A percentile compares a stretch with the other conserved stretches of the same genome.
phyloP scores from a whole-genome alignment of 1,140 invertebrate genomes.

The Propsilocerus akamusi region DNA sequence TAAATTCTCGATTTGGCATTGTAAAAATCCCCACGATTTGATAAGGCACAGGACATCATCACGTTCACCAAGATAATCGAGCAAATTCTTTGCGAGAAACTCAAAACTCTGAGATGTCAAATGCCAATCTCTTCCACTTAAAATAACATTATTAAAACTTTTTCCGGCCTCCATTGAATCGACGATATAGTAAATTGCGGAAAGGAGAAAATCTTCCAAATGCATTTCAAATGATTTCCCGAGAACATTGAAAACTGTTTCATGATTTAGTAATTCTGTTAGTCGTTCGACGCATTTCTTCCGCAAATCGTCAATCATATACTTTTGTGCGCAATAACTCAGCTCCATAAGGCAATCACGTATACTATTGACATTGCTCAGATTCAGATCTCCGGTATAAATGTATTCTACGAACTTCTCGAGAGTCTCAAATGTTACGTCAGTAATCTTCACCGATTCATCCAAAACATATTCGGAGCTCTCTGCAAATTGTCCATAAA shows the following conservation, averaged over 20 bases:
- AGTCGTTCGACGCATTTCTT: constrained; percentile 13
- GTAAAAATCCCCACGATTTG: constrained; percentile 8
- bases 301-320: constrained; percentile 18
- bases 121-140: constrained; percentile 14
- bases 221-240: constrained; percentile 16
- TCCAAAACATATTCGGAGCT: background rate
- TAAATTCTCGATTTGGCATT: constrained; percentile 8
- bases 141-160: constrained; percentile 15
- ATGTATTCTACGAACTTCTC: constrained; percentile 17
- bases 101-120: constrained; percentile 4
- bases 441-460: constrained; percentile 17
- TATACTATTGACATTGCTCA: background rate
- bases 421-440: constrained; percentile 18
- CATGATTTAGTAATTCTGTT: constrained; percentile 16
- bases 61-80: background rate
- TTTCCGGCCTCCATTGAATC: constrained; percentile 18
- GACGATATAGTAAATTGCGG: constrained; percentile 16
- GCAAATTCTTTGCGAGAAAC: background rate
- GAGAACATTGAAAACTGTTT: constrained; percentile 20
- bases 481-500: constrained; percentile 40
- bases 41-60: background rate
- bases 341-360: constrained; percentile 17
- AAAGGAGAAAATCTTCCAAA: constrained; percentile 5
- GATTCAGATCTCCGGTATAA: constrained; percentile 14
- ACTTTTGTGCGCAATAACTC: constrained; percentile 22